Base-by-base conservation (phyloP, 1,140 invertebrate species). In the Melipona quadrifasciata region DNA sequence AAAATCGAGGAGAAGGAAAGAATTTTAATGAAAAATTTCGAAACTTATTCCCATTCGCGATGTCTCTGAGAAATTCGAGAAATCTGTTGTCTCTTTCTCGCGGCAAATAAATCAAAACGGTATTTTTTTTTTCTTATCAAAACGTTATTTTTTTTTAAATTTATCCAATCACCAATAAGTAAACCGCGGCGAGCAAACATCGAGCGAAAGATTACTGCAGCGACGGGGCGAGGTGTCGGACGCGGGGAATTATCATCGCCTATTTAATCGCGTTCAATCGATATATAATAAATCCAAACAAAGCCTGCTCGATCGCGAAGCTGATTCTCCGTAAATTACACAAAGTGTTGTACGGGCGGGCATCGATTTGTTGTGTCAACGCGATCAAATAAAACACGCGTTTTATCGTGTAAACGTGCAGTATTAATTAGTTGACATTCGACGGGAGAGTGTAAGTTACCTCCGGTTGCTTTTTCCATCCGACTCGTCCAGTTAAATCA, bases 261-360 rank as follows among this genome's bases (percentile, higher is more conserved):
- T 47, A 31, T 72, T 72, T 80, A 53, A 24, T 12, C 17, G 6
- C 8, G 34, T 61, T 58, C 24, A 14, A 47, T 47, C 77, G 53
- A 57, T 58, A 72, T 58, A 72, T 31, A 27, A 80, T 61, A 80
- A 80, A 80, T 72, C 6, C n/a, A 80, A 72, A 72, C 68, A 61
- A 72, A 72, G 68, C 19, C 11, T 72, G 53, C 24, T 71, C 65
- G 53, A 80, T 58, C 34, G 53, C n/a, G 39, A 80, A 72, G 53
- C 53, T 27, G 34, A n/a, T 47, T 72, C 64, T 31, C 51, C 65
- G 10, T 80, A 70, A 80, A 80, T 71, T 80, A 70, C 65, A 39
- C 65, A 47, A 68, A 55, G 65, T 51, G 34, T 70, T 51, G 34
- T 70, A 57, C 77, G 51, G 17, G 24, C 16, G 11, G 58, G 34